Conservation (phyloP, 2,113 vertebrate species). For the Halichoeres trimaculatus region DNA sequence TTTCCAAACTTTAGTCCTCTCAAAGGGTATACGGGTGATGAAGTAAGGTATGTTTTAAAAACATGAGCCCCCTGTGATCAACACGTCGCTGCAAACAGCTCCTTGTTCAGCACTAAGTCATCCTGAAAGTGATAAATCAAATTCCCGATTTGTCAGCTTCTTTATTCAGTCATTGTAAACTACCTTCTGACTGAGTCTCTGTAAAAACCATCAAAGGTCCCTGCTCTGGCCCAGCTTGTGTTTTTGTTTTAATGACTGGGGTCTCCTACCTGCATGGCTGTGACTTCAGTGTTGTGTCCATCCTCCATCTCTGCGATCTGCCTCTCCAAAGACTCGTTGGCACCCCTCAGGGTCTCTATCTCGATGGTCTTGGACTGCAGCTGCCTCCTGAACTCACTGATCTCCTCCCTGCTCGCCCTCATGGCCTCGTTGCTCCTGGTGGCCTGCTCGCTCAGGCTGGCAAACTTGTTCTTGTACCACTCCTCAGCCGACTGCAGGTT, state of each 20-base stretch:
- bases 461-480: conserved; percentile 91
- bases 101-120: not conserved
- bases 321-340: conserved; percentile 91
- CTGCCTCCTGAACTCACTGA: conserved; percentile 91
- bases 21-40: too few relatives aligned
- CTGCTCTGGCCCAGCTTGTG: not conserved
- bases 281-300: conserved; percentile 83
- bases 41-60: too few relatives aligned
- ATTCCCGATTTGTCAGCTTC: not conserved
- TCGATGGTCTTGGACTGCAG: conserved; percentile 91
- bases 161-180: not conserved
- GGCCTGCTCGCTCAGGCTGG: conserved; percentile 89
- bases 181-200: not conserved
- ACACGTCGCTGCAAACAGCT: too few relatives aligned
- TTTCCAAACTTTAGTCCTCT: too few relatives aligned
- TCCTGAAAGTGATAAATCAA: not conserved
- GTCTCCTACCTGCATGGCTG: conserved; percentile 86
- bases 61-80: too few relatives aligned
- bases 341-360: conserved; percentile 89
- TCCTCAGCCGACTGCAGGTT: conserved; percentile 93
- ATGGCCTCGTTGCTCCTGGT: conserved; percentile 89
- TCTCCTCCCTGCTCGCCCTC: conserved; percentile 89
- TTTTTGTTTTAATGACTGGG: not conserved
- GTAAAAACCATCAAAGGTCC: not conserved
- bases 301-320: conserved; percentile 92